phyloP scores from a whole-genome alignment of 2,888 invertebrate species.

The Plagodis dolabraria region DNA sequence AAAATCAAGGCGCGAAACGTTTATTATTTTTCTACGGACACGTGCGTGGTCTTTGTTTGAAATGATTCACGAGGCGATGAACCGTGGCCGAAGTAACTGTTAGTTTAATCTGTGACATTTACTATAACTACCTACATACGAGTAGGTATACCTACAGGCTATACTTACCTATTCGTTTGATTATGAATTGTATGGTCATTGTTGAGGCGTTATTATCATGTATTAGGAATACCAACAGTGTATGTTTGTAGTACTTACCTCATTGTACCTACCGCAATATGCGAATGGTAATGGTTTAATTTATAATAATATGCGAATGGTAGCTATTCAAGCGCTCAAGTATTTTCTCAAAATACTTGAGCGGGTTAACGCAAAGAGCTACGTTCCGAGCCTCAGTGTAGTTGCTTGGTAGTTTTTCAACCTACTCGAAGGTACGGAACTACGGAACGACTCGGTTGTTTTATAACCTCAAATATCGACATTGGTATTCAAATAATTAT shows the following conservation, averaged over 20 bases:
- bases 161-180: constrained; percentile 6
- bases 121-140: not conserved
- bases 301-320: no score
- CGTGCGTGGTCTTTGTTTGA: constrained; percentile 24
- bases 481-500: no score
- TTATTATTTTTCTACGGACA: constrained; percentile 12
- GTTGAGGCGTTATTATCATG: not conserved
- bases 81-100: constrained; percentile 9
- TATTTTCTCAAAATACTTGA: no score
- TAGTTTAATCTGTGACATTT: not conserved
- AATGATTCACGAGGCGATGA: constrained; percentile 17
- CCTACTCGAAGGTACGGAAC: no score
- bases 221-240: no score
- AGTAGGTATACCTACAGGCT: constrained; percentile 5
- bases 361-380: no score
- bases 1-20: not conserved
- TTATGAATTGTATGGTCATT: constrained; percentile 1
- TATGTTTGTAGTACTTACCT: not conserved
- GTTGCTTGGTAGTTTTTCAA: no score
- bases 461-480: no score
- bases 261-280: constrained; percentile 1
- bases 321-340: no score
- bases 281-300: no score
- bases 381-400: no score
- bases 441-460: no score